Percentiles rank a stretch among this genome's conserved stretches.
Evolutionary conservation across 2,113 vertebrate species (phyloP).

Genomic region (Amazona guildingii): DNA sequence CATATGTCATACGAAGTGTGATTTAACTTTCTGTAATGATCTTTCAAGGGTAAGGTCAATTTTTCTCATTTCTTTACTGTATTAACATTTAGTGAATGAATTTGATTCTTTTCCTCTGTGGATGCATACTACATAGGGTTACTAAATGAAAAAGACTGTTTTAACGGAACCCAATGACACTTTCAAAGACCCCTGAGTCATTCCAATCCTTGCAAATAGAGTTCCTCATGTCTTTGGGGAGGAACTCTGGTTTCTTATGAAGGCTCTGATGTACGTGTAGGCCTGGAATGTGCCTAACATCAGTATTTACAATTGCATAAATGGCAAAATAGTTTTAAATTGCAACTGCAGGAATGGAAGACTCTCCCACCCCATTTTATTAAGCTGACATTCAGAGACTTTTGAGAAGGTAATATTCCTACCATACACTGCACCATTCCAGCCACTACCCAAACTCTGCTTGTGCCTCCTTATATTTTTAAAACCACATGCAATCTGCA

Average conservation of each 20-base stretch:
- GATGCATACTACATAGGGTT: background rate
- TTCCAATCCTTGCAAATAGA: background rate
- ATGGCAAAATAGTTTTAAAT: background rate
- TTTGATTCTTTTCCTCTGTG: background rate
- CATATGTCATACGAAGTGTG: background rate
- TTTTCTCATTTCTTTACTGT: background rate
- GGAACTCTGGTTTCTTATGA: background rate
- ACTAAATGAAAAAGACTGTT: background rate
- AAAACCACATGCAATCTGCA: background rate
- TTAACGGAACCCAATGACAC: background rate
- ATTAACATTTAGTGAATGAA: background rate
- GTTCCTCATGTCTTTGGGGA: background rate
- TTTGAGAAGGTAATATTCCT: background rate
- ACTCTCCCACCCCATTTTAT: fast-evolving
- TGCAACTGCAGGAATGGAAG: background rate
- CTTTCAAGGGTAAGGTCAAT: background rate
- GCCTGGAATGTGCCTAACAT: background rate
- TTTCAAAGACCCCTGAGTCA: background rate
- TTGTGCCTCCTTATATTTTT: background rate
- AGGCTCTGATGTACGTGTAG: background rate
- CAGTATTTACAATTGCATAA: background rate
- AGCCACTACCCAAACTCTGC: background rate
- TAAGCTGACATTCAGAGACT: background rate
- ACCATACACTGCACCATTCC: background rate
- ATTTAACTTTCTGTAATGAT: background rate